Evolutionary conservation across 2,888 invertebrate species (phyloP), one percentile per base, ranked within the genome.

Genomic region (Drosophila histrio): DNA sequence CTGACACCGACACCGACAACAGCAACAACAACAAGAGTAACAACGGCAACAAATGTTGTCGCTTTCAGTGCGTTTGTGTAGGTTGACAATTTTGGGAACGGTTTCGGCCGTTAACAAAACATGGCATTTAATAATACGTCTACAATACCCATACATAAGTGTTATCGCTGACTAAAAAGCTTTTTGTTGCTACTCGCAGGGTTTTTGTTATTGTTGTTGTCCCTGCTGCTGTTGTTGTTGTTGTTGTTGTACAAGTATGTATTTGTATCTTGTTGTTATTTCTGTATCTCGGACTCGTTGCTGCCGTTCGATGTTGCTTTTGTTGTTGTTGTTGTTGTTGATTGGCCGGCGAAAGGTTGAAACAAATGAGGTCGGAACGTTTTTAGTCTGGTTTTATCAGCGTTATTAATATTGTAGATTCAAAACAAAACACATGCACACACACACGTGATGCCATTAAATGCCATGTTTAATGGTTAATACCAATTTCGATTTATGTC

Each of bases 111-210:
- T 82, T 82, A 86, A 82, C 87, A 82, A 87, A 87, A 82, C 82
- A 82, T 82, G 87, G 84, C 82, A 82, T 82, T 82, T 87, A 87
- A 82, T 87, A 82, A 82, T 82, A 87, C 82, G 81, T 86, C 80
- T 79, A 86, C 81, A 86, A 81, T 81, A 67, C 72, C 73, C 77
- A 82, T 79, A 77, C 81, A 87, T 72, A 77, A 82, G 87, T 82
- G 87, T 82, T 82, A 87, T 87, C 87, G 87, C 84, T 77, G 84
- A 86, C 81, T 86, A 82, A 82, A 82, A 87, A 82, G 82, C 87
- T 82, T 87, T 82, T 84, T 84, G 84, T 82, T 82, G 81, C 80
- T 75, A 67, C 72, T 86, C 80, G 39, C 59, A 34, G 44, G 38
- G 47, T 56, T 56, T 47, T 68, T 61, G 75, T 69, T 46, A 57